These are phyloP conservation scores for Lithophane leautieri DNA, from an alignment of 2,888 invertebrate species.

Conservation along the genomic window DNA sequence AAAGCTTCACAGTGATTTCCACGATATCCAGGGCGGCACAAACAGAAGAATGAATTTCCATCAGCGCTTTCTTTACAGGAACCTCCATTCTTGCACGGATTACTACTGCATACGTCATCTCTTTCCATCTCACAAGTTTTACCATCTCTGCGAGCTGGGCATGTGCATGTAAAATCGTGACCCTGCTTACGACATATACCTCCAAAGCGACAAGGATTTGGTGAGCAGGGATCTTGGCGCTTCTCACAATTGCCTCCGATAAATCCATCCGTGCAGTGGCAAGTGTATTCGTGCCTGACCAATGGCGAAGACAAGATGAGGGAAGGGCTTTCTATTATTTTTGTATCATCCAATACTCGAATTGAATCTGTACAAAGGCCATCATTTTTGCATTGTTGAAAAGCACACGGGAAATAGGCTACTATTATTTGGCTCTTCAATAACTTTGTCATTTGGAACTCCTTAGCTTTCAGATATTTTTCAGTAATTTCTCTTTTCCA, in stretches of 20 bases:
- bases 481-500: conserved; percentile 92
- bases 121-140: conserved; percentile 95
- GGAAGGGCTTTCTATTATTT: conserved; percentile 95
- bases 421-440: conserved; percentile 91
- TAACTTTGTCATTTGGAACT: conserved; percentile 91
- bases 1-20: conserved; percentile 97
- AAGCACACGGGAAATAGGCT: conserved; percentile 95
- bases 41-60: conserved; percentile 96
- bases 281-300: conserved; percentile 94
- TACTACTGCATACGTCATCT: conserved; percentile 95
- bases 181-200: conserved; percentile 96
- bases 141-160: conserved; percentile 94
- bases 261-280: conserved; percentile 96
- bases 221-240: conserved; percentile 97
- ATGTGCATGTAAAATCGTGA: conserved; percentile 95
- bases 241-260: conserved; percentile 95
- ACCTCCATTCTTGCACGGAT: conserved; percentile 97
- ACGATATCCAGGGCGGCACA: conserved; percentile 97
- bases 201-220: conserved; percentile 96
- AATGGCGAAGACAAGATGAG: conserved; percentile 96
- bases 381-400: conserved; percentile 94
- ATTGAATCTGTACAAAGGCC: conserved; percentile 94
- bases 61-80: conserved; percentile 97
- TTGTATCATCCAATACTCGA: conserved; percentile 92
- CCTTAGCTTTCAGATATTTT: conserved; percentile 92